Evolutionary conservation across 1,140 invertebrate species (phyloP).

Genomic region (Aphelinus atriplicis): DNA sequence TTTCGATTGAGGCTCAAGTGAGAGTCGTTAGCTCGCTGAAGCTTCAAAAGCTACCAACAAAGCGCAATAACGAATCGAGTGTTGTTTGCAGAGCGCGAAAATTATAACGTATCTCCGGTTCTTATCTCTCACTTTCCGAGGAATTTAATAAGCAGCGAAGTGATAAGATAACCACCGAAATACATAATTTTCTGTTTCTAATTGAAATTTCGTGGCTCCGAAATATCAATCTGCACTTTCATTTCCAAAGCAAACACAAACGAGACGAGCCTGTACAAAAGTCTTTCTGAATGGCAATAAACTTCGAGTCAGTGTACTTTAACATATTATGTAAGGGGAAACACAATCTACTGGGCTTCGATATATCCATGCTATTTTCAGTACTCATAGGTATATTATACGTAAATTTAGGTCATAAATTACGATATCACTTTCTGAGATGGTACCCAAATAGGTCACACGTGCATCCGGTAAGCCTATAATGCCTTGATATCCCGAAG

Average conservation of each 20-base stretch:
- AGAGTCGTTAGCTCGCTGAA: too few relatives aligned
- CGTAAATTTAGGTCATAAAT: too few relatives aligned
- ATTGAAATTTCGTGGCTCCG: background rate
- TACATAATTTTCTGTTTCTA: background rate
- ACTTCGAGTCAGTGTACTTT: too few relatives aligned
- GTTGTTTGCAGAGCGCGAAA: background rate
- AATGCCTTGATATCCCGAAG: too few relatives aligned
- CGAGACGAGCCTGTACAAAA: background rate
- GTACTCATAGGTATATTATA: too few relatives aligned
- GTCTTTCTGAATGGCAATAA: background rate
- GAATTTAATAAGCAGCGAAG: background rate
- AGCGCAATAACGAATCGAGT: background rate
- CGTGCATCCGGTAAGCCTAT: too few relatives aligned
- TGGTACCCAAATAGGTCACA: too few relatives aligned
- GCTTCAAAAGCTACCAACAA: background rate
- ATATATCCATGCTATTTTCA: too few relatives aligned
- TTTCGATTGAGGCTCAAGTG: too few relatives aligned
- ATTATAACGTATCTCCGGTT: background rate
- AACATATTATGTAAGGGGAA: too few relatives aligned
- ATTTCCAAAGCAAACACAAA: background rate
- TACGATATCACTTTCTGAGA: too few relatives aligned
- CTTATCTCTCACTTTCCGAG: background rate
- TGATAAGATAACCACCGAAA: slow-evolving; percentile 8
- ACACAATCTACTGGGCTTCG: too few relatives aligned
- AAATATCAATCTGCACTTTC: background rate